Evolutionary conservation across 2,113 vertebrate genomes (phyloP), one percentile per base, ranked within the genome.

Genomic region (Dolichotis patagonum): DNA sequence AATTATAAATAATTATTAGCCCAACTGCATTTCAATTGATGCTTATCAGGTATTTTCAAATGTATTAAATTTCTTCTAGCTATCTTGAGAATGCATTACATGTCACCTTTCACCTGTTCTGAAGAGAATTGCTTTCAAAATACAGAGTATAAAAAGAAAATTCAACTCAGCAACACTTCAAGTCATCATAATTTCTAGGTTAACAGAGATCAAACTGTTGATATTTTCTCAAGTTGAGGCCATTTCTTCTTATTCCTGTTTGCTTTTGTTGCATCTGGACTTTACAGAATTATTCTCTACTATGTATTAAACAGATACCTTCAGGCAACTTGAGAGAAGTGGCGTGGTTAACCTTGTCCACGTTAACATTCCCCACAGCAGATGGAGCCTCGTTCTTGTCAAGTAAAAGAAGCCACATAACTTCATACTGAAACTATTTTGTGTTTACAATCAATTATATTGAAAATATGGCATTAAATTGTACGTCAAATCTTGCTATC

Each of bases 61-160:
- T 83, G 32, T 20, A 62, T 77, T 90, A 41, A 20, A 30, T 77
- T 69, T 83, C 13, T 94, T 84, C 69, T 62, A 43, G 77, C 43
- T 58, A 83, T 4, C 6, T 82, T n/a, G 58, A 75, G 35, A 75
- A 81, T 26, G 13, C 19, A 35, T 2, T 13, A 35, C 9, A 38
- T 96, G 46, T 82, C 22, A 69, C 32, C 75, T 62, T 58, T 60
- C 5, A 28, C 20, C 8, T 85, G 85, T 46, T 19, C 35, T 75
- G 49, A 65, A 81, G 56, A 71, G 71, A 93, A 90, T 16, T 86
- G 13, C 5, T 46, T 96, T 97, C 73, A 32, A 88, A 81, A 90
- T 83, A 83, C 2, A 62, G 13, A 85, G 17, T 17, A 56, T 41
- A 69, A 52, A 58, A 58, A 38, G 17, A 52, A 75, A 71, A 73